phyloP scores from a whole-genome alignment of 2,113 vertebrate species.

The Ophiodon elongatus region DNA sequence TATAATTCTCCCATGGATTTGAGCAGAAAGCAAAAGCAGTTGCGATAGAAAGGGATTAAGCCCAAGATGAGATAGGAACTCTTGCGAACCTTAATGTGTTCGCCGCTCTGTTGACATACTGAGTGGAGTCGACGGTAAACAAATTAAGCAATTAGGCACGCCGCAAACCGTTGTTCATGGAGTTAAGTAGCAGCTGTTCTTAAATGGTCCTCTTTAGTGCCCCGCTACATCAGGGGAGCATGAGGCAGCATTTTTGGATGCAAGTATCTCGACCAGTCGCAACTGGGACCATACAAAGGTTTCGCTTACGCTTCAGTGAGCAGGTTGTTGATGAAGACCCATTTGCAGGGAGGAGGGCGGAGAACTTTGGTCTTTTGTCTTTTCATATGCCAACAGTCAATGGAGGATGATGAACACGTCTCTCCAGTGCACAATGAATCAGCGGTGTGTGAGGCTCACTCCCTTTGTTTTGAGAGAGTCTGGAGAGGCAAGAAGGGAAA shows the following conservation, averaged over 20 bases:
- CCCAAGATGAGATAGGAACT: constrained; percentile 66
- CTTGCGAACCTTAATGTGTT: constrained; percentile 65
- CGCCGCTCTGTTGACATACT: constrained; percentile 56
- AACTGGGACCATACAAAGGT: constrained; percentile 24
- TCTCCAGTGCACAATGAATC: constrained; percentile 49
- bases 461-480: constrained; percentile 34
- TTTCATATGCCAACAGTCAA: constrained; percentile 52
- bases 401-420: constrained; percentile 40
- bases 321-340: constrained; percentile 42
- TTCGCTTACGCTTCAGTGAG: constrained; percentile 35
- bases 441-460: constrained; percentile 22
- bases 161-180: constrained; percentile 73
- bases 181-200: constrained; percentile 77
- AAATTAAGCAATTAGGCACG: constrained; percentile 77
- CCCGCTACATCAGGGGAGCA: constrained; percentile 57
- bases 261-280: constrained; percentile 48
- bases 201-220: constrained; percentile 70
- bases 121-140: constrained; percentile 69
- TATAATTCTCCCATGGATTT: constrained; percentile 71
- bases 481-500: constrained; percentile 1
- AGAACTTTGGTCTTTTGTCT: constrained; percentile 45
- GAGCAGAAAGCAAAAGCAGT: constrained; percentile 59
- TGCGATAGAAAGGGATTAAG: constrained; percentile 64
- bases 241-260: constrained; percentile 58
- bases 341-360: constrained; percentile 40